phyloP scores from a whole-genome alignment of 2,797 vertebrate genomes.

The Enteromius radiatus region DNA sequence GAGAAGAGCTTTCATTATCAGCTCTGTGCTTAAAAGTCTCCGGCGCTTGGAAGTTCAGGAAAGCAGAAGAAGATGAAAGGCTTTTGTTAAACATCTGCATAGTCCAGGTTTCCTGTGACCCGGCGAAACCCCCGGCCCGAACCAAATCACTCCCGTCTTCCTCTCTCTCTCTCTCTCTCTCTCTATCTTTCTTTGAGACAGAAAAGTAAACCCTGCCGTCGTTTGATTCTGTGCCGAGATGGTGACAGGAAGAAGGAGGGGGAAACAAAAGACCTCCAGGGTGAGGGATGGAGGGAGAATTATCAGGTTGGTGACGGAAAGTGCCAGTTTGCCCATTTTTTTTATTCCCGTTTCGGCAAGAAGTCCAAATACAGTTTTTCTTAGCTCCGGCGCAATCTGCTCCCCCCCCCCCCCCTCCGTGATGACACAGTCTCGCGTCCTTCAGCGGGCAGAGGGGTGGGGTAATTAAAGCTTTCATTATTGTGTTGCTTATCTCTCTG shows the following conservation, averaged over 20 bases:
- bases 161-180: slow-evolving; percentile 66
- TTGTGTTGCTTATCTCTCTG: slow-evolving; percentile 83
- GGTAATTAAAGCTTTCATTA: slow-evolving; percentile 94
- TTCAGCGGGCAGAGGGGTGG: slow-evolving; percentile 86
- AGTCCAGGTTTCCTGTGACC: slow-evolving; percentile 92
- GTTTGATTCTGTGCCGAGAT: slow-evolving; percentile 99
- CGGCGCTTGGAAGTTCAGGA: slow-evolving; percentile 83
- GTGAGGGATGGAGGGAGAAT: slow-evolving; percentile 76
- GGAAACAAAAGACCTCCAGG: slow-evolving; percentile 90
- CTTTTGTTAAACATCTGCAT: slow-evolving; percentile 91
- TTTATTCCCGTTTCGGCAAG: slow-evolving; percentile 73
- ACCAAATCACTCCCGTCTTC: slow-evolving; percentile 61
- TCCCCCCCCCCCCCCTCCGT: slow-evolving; percentile 72
- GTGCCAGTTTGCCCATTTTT: slow-evolving; percentile 89
- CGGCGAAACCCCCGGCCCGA: slow-evolving; percentile 32
- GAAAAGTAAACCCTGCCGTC: slow-evolving; percentile 94
- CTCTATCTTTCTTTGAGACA: slow-evolving; percentile 75
- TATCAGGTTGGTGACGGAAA: slow-evolving; percentile 93
- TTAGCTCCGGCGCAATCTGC: slow-evolving; percentile 42
- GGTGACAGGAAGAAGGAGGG: slow-evolving; percentile 99
- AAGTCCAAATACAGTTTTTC: slow-evolving; percentile 84
- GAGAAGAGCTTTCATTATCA: slow-evolving; percentile 87
- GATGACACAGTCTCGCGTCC: slow-evolving; percentile 92
- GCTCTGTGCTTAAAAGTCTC: slow-evolving; percentile 93
- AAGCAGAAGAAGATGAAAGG: slow-evolving; percentile 91